phyloP scores from a whole-genome alignment of 2,113 vertebrate genomes.

The Hippoglossus stenolepis region DNA sequence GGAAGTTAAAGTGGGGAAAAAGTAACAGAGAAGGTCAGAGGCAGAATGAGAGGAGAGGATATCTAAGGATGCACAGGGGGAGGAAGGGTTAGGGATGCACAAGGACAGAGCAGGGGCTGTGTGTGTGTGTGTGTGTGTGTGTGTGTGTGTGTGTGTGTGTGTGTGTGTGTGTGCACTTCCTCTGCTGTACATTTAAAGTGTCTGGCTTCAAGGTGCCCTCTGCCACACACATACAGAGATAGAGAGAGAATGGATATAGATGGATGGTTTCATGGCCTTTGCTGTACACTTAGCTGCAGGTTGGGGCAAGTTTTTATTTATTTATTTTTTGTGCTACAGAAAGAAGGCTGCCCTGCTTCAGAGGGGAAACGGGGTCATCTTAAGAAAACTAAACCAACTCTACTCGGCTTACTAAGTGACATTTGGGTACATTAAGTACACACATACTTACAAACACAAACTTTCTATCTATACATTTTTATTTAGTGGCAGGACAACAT shows the following conservation, averaged over 20 bases:
- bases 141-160: neutral
- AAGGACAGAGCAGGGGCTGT: constrained; percentile 40
- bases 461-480: too few relatives aligned
- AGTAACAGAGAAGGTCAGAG: constrained; percentile 28
- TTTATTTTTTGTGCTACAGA: neutral
- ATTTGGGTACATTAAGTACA: neutral
- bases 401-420: constrained; percentile 1
- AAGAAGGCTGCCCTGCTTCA: neutral
- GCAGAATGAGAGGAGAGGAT: constrained; percentile 40
- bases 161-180: constrained; percentile 23
- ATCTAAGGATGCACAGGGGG: constrained; percentile 37
- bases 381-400: constrained; percentile 14
- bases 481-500: too few relatives aligned
- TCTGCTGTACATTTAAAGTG: constrained; percentile 48
- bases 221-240: constrained; percentile 41
- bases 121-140: constrained; percentile 23
- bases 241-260: constrained; percentile 44
- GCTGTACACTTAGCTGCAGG: constrained; percentile 35
- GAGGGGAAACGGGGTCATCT: constrained; percentile 13
- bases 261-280: constrained; percentile 60
- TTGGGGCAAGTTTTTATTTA: constrained; percentile 18
- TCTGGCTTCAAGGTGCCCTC: constrained; percentile 61
- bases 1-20: constrained; percentile 24
- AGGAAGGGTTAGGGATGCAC: constrained; percentile 39
- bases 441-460: neutral